A percentile compares a stretch with the other conserved stretches of the same genome.
Evolutionary conservation across 1,140 invertebrate species (phyloP).

Genomic region (Heliconius hewitsoni): DNA sequence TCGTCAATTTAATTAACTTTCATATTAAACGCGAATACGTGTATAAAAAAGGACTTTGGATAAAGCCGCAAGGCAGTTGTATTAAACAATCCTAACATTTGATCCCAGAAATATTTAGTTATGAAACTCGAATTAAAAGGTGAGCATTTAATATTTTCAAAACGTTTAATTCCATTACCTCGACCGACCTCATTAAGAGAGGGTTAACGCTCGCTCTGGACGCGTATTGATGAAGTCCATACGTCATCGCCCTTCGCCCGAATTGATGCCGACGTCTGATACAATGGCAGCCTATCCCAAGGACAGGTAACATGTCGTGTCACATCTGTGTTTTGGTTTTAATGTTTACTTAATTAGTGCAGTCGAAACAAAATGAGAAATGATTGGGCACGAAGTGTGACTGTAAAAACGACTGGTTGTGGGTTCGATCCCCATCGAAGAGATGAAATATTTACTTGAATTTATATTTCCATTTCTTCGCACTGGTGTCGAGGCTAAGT

Average conservation of each 20-base stretch:
- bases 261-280: slow-evolving; percentile 34
- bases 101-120: neutral
- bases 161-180: slow-evolving; percentile 66
- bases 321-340: neutral
- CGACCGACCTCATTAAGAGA: slow-evolving; percentile 63
- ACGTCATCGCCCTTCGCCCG: slow-evolving; percentile 60
- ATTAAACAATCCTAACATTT: neutral
- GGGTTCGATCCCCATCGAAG: no score
- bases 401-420: no score
- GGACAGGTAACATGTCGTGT: slow-evolving; percentile 18
- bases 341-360: neutral
- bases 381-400: no score
- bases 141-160: slow-evolving; percentile 11
- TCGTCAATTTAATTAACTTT: no score
- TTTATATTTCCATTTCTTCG: no score
- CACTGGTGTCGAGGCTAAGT: no score
- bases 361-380: no score
- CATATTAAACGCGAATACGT: no score
- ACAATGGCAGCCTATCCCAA: slow-evolving; percentile 25
- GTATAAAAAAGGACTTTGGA: no score
- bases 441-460: no score
- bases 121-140: neutral
- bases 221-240: slow-evolving; percentile 66
- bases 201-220: slow-evolving; percentile 64
- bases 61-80: neutral